Percentiles rank a stretch among this genome's conserved stretches.
phyloP scores from a whole-genome alignment of 2,113 vertebrate genomes.

The Brienomyrus brachyistius region DNA sequence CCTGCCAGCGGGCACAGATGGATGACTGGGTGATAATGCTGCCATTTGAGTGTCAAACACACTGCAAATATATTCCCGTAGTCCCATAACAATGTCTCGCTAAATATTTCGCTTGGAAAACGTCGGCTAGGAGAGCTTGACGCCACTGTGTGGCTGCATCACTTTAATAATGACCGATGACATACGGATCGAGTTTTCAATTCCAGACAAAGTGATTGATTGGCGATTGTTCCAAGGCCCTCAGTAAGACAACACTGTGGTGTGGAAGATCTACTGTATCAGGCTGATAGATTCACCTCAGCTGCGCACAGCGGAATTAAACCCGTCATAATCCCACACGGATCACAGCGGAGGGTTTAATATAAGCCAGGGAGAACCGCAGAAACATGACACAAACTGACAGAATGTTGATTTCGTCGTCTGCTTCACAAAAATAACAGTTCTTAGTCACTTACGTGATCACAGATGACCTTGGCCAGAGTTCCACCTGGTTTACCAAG shows the following conservation, averaged over 20 bases:
- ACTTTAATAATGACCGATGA: not conserved
- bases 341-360: not conserved
- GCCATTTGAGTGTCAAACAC: constrained; percentile 43
- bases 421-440: not conserved
- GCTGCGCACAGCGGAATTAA: not conserved
- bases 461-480: not conserved
- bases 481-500: not conserved
- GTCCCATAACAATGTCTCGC: constrained; percentile 35
- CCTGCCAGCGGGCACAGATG: constrained; percentile 53
- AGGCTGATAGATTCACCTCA: not conserved
- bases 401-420: not conserved
- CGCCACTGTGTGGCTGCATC: constrained; percentile 23
- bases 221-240: not conserved
- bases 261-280: not conserved
- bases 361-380: not conserved
- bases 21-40: constrained; percentile 52
- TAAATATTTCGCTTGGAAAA: constrained; percentile 32
- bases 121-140: constrained; percentile 37
- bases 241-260: not conserved
- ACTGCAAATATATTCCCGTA: constrained; percentile 52
- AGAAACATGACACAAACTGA: not conserved
- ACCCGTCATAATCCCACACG: not conserved
- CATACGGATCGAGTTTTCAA: not conserved
- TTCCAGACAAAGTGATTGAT: not conserved
- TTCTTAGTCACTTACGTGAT: not conserved